A percentile compares a stretch with the other conserved stretches of the same genome.
Conservation (phyloP, 2,888 invertebrate genomes). For the Hipparchia sbordonii region DNA sequence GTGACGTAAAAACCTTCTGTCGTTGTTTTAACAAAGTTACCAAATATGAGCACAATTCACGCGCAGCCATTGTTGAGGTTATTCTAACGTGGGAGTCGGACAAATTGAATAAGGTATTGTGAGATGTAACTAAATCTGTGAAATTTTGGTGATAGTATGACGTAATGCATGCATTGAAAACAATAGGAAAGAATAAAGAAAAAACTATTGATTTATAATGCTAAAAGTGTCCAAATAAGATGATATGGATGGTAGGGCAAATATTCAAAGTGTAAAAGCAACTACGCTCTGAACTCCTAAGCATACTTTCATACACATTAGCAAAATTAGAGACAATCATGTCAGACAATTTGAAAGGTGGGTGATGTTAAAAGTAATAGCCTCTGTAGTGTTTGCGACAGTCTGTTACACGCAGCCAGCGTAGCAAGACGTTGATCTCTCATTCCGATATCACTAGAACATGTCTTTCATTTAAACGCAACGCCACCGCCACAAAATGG, state of each 20-base stretch:
- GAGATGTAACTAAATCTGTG: not conserved
- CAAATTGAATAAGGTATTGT: constrained; percentile 13
- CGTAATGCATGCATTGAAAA: not conserved
- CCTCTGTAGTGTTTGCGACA: too few species aligned
- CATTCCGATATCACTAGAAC: too few species aligned
- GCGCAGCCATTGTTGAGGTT: constrained; percentile 36
- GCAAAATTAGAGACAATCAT: not conserved
- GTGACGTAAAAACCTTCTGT: constrained; percentile 17
- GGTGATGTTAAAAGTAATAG: constrained; percentile 8
- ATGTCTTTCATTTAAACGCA: too few species aligned
- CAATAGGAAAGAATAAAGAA: not conserved
- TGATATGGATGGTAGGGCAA: too few species aligned
- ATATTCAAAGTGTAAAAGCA: too few species aligned
- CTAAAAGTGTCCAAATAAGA: not conserved
- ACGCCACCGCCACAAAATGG: too few species aligned
- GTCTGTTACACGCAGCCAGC: too few species aligned
- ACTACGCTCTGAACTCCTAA: too few species aligned
- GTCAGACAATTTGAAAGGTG: not conserved
- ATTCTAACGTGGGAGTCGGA: constrained; percentile 33
- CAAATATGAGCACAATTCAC: constrained; percentile 28
- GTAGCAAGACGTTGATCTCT: too few species aligned
- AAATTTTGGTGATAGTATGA: not conserved
- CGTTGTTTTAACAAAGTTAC: constrained; percentile 50
- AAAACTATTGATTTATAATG: not conserved
- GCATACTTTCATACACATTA: not conserved